phyloP scores from a whole-genome alignment of 2,797 vertebrate genomes.

The Florisuga fusca region DNA sequence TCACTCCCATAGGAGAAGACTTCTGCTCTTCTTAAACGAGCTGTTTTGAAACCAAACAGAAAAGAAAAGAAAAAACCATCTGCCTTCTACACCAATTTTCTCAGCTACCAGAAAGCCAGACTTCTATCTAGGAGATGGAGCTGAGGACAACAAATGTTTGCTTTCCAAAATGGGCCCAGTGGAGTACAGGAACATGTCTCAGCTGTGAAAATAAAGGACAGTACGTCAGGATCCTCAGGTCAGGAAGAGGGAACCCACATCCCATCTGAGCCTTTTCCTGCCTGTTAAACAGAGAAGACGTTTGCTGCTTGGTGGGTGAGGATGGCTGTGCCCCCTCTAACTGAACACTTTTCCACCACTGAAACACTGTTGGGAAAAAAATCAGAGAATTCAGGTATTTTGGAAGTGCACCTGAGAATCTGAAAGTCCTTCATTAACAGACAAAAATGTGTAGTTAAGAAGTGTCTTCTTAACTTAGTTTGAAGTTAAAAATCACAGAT shows the following conservation, averaged over 20 bases:
- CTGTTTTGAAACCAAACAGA: not conserved
- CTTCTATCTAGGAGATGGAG: not conserved
- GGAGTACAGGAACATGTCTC: not conserved
- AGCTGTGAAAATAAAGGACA: not conserved
- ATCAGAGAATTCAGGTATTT: not conserved
- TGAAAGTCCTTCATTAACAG: not conserved
- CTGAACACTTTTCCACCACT: fast-evolving
- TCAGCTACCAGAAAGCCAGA: not conserved
- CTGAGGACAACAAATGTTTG: not conserved
- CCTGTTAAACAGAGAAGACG: not conserved
- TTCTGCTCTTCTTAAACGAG: not conserved
- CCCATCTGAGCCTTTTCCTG: not conserved
- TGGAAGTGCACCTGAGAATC: not conserved
- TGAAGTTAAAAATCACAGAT: not conserved
- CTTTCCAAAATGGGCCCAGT: not conserved
- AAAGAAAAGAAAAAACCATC: not conserved
- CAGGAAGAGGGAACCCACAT: not conserved
- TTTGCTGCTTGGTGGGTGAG: not conserved
- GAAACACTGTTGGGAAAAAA: not conserved
- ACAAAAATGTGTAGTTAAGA: not conserved
- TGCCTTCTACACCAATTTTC: not conserved
- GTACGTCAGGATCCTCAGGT: not conserved
- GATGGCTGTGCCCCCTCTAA: not conserved
- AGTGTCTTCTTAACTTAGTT: not conserved
- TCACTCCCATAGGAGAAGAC: not conserved